A percentile compares a stretch with the other conserved stretches of the same genome.
These are phyloP conservation scores for Tenebrio molitor DNA, from an alignment of 1,140 invertebrate species.

Conservation along the genomic window DNA sequence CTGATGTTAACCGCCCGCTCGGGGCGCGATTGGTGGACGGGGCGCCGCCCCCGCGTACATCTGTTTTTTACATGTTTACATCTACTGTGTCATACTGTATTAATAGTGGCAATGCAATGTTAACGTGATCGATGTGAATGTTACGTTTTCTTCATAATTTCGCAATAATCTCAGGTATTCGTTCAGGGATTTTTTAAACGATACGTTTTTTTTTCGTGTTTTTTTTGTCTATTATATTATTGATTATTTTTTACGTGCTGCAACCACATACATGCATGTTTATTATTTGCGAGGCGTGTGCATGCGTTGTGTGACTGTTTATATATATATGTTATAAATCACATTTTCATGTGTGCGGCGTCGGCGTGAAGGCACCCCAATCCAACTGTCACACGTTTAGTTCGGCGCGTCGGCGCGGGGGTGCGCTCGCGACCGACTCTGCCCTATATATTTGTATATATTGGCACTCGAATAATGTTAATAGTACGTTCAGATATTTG, in stretches of 20 bases:
- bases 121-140: constrained; percentile 43
- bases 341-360: constrained; percentile 18
- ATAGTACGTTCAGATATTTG: constrained; percentile 49
- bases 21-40: not conserved
- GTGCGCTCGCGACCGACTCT: no score
- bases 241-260: not conserved
- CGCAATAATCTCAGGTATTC: constrained; percentile 54
- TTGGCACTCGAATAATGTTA: constrained; percentile 57
- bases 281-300: constrained; percentile 47
- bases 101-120: constrained; percentile 59
- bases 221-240: no score
- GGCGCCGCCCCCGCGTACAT: not conserved
- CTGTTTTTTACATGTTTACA: constrained; percentile 47
- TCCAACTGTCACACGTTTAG: no score
- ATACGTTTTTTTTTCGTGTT: constrained; percentile 1
- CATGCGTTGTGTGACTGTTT: constrained; percentile 55
- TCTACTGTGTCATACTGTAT: constrained; percentile 43
- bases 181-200: constrained; percentile 52
- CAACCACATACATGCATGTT: constrained; percentile 38
- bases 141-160: constrained; percentile 46
- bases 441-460: constrained; percentile 56
- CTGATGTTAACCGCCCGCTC: constrained; percentile 10
- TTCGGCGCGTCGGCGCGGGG: no score
- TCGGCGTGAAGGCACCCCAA: not conserved
- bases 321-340: constrained; percentile 51